Evolutionary conservation across 2,888 invertebrate species (phyloP), one percentile per base, ranked within the genome.

Genomic region (Tenthredo scrophulariae): DNA sequence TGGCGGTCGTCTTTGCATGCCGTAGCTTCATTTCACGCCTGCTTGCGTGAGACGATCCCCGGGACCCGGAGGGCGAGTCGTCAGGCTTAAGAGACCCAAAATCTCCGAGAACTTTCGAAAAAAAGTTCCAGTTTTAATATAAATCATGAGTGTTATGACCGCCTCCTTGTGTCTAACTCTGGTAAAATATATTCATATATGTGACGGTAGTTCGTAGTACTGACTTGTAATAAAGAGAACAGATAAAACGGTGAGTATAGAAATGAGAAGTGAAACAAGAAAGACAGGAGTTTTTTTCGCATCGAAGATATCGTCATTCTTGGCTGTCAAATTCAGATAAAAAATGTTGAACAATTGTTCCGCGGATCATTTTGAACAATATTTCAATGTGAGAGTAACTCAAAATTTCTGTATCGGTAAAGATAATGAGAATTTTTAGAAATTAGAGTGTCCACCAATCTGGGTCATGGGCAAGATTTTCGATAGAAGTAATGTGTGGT

Each of bases 11-110:
- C 88, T 67, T 85, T 80, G 75, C 67, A 77, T 80, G 79, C 43
- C 43, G 22, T 40, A 50, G 79, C 70, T 85, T 86, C 87, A 89
- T 92, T 92, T 92, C 92, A 92, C 91, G 92, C 91, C 91, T 90
- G 88, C 89, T 89, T 89, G 89, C 88, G 77, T 33, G 84, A 86
- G 87, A 86, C 88, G 87, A 87, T 85, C 86, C 86, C 84, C 77
- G 85, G 22, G 33, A 9, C 85, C 84, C 82, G 86, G 15, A 37
- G 29, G 37, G 84, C 43, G 40, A 40, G 18, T 75, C 26, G 75
- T 7, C 26, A 22, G 46, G 54, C n/a, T 62, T 62, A 58, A 22
- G 85, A 62, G 79, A n/a, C 37, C 54, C 50, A 26, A 67, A 84
- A 46, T 58, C 50, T 67, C 70, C 80, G 40, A 54, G 80, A 62